phyloP scores from a whole-genome alignment of 2,113 vertebrate species.

The Cnemophilus loriae region DNA sequence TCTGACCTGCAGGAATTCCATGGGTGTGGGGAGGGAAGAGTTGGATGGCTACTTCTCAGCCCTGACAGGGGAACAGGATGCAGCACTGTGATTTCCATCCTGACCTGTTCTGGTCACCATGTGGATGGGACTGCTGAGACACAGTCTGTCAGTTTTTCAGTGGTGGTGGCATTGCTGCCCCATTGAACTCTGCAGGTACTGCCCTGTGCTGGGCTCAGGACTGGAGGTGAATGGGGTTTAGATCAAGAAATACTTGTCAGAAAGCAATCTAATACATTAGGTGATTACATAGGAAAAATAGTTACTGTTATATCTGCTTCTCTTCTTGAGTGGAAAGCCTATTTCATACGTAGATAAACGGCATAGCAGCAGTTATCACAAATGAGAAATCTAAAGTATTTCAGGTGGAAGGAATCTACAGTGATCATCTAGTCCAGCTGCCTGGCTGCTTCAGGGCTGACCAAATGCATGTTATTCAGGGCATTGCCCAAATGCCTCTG shows the following conservation, averaged over 20 bases:
- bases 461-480: neutral
- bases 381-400: neutral
- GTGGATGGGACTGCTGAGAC: neutral
- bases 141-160: neutral
- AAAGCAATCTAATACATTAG: neutral
- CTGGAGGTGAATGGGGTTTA: accelerated
- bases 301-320: neutral
- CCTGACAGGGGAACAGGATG: neutral
- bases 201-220: neutral
- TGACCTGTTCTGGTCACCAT: neutral
- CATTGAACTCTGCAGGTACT: neutral
- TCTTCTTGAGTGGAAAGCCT: neutral
- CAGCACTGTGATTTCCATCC: neutral
- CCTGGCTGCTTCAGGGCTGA: neutral
- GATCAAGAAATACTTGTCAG: neutral
- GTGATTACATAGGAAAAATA: neutral
- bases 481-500: neutral
- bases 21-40: neutral
- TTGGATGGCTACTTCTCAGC: neutral
- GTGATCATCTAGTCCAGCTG: neutral
- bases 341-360: neutral
- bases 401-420: neutral
- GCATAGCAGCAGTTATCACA: neutral
- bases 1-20: neutral
- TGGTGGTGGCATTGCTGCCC: neutral